phyloP scores from a whole-genome alignment of 1,140 invertebrate genomes.

The Phenacoccus solenopsis region DNA sequence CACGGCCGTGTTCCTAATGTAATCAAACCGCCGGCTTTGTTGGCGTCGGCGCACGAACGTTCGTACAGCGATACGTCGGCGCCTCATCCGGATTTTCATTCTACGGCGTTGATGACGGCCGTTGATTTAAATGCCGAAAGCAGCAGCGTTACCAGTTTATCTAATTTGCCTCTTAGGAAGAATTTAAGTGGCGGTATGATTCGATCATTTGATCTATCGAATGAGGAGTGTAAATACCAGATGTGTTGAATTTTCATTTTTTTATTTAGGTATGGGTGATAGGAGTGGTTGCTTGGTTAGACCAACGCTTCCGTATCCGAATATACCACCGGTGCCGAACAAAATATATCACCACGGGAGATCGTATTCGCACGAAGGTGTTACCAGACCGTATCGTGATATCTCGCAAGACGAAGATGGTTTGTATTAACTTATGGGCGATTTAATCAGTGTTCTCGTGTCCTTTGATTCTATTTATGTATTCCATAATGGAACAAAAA shows the following conservation, averaged over 20 bases:
- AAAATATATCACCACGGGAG: slow-evolving; percentile 52
- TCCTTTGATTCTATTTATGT: background rate
- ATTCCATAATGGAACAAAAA: too few species aligned
- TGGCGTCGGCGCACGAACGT: slow-evolving; percentile 55
- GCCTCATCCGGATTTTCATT: slow-evolving; percentile 36
- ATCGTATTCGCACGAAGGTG: slow-evolving; percentile 74
- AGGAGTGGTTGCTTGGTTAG: slow-evolving; percentile 28
- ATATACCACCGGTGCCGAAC: slow-evolving; percentile 65
- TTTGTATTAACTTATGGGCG: slow-evolving; percentile 20
- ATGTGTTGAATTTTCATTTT: slow-evolving; percentile 35
- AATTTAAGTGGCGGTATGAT: slow-evolving; percentile 39
- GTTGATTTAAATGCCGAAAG: slow-evolving; percentile 88
- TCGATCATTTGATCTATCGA: too few species aligned
- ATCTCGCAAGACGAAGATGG: slow-evolving; percentile 46
- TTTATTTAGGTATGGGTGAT: slow-evolving; percentile 14
- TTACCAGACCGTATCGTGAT: slow-evolving; percentile 57
- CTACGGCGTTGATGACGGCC: slow-evolving; percentile 43
- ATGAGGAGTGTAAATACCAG: too few species aligned
- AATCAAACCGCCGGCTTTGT: slow-evolving; percentile 28
- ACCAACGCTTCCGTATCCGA: slow-evolving; percentile 58
- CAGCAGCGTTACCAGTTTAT: slow-evolving; percentile 84
- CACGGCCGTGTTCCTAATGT: slow-evolving; percentile 41
- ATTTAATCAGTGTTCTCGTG: background rate
- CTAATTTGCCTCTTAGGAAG: slow-evolving; percentile 76
- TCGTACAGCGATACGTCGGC: slow-evolving; percentile 76